phyloP scores from a whole-genome alignment of 2,888 invertebrate genomes.

The Cerastis rubricosa region DNA sequence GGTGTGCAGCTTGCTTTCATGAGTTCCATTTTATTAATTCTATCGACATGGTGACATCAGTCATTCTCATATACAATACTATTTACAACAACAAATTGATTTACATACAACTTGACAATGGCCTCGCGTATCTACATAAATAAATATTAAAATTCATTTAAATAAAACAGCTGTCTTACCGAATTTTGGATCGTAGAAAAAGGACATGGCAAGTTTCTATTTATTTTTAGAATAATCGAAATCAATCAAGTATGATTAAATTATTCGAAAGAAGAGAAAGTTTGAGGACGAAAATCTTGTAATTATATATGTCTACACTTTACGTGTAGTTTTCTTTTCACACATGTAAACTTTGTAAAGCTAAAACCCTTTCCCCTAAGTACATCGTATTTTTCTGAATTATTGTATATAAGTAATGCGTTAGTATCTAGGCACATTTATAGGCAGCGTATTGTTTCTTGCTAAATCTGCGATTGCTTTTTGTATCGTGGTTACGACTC shows the following conservation, averaged over 20 bases:
- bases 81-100: conserved; percentile 84
- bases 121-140: conserved; percentile 73
- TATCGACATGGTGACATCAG: conserved; percentile 77
- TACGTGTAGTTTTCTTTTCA: background rate
- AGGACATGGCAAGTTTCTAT: conserved; percentile 1
- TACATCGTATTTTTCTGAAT: background rate
- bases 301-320: background rate
- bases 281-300: background rate
- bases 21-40: conserved; percentile 42
- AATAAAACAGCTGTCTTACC: conserved; percentile 65
- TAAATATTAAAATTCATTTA: conserved; percentile 63
- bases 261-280: background rate
- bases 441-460: conserved; percentile 5
- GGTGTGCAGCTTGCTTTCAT: conserved; percentile 26
- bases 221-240: conserved; percentile 1
- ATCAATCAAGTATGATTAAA: conserved; percentile 7
- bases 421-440: conserved; percentile 5
- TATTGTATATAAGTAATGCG: background rate
- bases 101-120: conserved; percentile 79
- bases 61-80: conserved; percentile 79
- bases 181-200: conserved; percentile 68
- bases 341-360: background rate
- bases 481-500: background rate
- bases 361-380: background rate
- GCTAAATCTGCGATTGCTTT: background rate